Evolutionary conservation across 2,888 invertebrate genomes (phyloP), one percentile per base, ranked within the genome.

Genomic region (Drosophila robusta): DNA sequence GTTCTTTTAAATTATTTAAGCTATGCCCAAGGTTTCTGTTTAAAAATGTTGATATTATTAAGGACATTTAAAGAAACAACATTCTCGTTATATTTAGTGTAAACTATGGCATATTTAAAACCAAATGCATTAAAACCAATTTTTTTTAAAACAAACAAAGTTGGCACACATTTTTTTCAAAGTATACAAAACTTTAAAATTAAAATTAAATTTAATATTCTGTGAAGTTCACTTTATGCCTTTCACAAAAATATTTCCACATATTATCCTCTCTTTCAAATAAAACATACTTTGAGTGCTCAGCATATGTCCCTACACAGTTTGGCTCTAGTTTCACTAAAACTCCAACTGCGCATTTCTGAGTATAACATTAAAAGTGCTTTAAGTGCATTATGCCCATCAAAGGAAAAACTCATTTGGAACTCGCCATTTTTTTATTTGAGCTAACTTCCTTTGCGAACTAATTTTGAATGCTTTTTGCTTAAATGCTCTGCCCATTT

Each of bases 391-490:
- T 18, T 49, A 41, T 39, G 39, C 12, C 16, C 29, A 46, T 14
- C 7, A 34, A 47, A 32, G 34, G 4, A 34, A 34, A 39, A 39
- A 6, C 7, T 4, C 2, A 9, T 16, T 39, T n/a, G 1, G 5
- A 7, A 14, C 16, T 16, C 7, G n/a, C 1, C 0, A 2, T 29
- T 39, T 7, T 29, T 41, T 36, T 18, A 26, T 22, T 9, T n/a
- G 22, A 51, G 46, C 22, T 29, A 64, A 73, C 64, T 75, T 70
- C 34, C 49, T 45, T 52, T 50, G 47, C 34, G 34, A 70, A 57
- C 41, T 54, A 64, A 70, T 74, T 70, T 46, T 42, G 49, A 32
- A 52, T 45, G 70, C 42, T 54, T 54, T 52, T 64, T 75, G 64
- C 47, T 42, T 61, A 73, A 73, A 73, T 56, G 41, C 56, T 50